Evolutionary conservation across 2,797 vertebrate genomes (phyloP), one percentile per base, ranked within the genome.

Genomic region (Eospalax fontanierii): DNA sequence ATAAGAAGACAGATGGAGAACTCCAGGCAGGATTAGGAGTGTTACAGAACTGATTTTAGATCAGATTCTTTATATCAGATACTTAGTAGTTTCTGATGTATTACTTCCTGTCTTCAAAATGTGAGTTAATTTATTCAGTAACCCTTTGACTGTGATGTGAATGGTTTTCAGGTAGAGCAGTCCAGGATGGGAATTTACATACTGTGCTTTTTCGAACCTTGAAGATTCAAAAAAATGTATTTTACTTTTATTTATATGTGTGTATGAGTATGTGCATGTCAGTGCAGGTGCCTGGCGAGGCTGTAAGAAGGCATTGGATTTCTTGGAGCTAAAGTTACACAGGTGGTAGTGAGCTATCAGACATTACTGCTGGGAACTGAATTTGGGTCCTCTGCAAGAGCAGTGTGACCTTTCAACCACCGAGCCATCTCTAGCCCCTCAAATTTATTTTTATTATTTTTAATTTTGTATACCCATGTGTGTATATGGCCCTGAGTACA

Each of bases 61-160:
- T 89, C 21, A 57, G n/a, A n/a, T n/a, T n/a, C n/a, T n/a, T n/a
- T n/a, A n/a, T n/a, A n/a, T n/a, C n/a, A n/a, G 61, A 75, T 46
- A 78, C 76, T 8, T 91, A 65, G 22, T 93, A 14, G 46, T 87
- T 85, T 87, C 61, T 76, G 40, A 82, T 91, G 78, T 46, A 61
- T 46, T 85, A 89, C 59, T 91, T 90, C 85, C 73, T 87, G 1
- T 46, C 40, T 91, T 70, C 80, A 78, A 28, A 93, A 65, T 59
- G 68, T 57, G 75, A 96, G 68, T 66, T 94, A 81, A 66, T 50
- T n/a, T 83, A 71, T 90, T 87, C 22, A 63, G 21, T 63, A 59
- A 57, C 63, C 63, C 2, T 71, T 70, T 86, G 85, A 89, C 63
- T 57, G 57, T 84, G 96, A 40, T 0, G 22, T 68, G 38, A 93